phyloP scores from a whole-genome alignment of 2,113 vertebrate species.

The Cochlearius cochlearius region DNA sequence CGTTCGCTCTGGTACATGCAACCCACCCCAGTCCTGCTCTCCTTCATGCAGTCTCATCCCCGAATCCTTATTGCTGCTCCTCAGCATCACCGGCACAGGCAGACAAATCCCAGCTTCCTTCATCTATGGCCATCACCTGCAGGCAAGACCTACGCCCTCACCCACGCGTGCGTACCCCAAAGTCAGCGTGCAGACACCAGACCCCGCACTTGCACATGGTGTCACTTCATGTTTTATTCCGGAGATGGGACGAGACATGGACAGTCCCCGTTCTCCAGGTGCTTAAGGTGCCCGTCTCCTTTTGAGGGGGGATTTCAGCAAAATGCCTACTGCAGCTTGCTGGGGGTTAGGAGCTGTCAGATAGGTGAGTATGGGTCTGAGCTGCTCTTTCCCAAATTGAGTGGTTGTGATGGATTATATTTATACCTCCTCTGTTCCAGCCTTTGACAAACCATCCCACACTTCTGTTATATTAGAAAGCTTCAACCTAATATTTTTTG shows the following conservation, averaged over 20 bases:
- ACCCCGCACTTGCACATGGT: fast-evolving
- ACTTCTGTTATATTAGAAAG: not conserved
- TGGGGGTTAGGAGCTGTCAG: not conserved
- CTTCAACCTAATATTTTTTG: slow-evolving; percentile 15
- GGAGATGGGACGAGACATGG: not conserved
- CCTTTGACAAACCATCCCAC: not conserved
- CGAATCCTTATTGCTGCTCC: not conserved
- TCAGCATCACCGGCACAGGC: not conserved
- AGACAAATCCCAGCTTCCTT: not conserved
- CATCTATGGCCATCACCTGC: not conserved
- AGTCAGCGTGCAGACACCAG: not conserved
- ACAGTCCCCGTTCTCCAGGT: not conserved
- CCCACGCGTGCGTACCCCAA: fast-evolving
- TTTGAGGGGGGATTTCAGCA: not conserved
- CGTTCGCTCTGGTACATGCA: not conserved
- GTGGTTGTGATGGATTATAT: not conserved
- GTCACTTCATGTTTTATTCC: not conserved
- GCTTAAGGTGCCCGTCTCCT: not conserved
- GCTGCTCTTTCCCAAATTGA: not conserved
- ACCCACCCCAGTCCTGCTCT: not conserved
- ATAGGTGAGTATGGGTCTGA: not conserved
- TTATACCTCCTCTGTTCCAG: not conserved
- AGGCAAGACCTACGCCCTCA: not conserved
- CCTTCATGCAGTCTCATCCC: not conserved
- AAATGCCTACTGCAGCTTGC: not conserved